These are phyloP conservation scores for Malurus splendens DNA, from an alignment of 2,797 vertebrate genomes.

Conservation along the genomic window DNA sequence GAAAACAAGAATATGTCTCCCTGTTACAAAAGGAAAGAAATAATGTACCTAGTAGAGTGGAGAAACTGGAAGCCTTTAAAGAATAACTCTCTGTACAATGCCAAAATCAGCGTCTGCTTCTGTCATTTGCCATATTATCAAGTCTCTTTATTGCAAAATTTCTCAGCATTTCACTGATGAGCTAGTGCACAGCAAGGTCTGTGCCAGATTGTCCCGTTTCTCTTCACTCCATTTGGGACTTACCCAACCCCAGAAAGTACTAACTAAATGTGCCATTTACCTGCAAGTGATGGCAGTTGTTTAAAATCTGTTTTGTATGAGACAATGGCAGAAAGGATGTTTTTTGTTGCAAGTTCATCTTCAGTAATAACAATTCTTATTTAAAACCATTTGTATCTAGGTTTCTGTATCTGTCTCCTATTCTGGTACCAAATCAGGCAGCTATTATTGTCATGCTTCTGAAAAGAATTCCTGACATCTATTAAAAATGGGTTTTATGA, in stretches of 20 bases:
- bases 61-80: not conserved
- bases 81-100: not conserved
- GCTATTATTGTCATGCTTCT: not conserved
- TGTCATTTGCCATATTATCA: not conserved
- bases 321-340: not conserved
- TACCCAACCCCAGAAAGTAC: not conserved
- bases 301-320: not conserved
- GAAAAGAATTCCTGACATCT: not conserved
- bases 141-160: not conserved
- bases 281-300: not conserved
- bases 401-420: not conserved
- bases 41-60: not conserved
- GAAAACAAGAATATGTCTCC: not conserved
- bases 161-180: not conserved
- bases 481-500: not conserved
- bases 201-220: not conserved
- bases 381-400: not conserved
- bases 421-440: not conserved
- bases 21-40: not conserved
- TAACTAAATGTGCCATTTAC: not conserved
- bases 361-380: not conserved
- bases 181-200: not conserved
- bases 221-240: conserved; percentile 1
- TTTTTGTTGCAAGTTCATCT: not conserved
- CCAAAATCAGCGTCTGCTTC: not conserved